Conservation (phyloP, 1,140 invertebrate species). For the Bombus waltoni region DNA sequence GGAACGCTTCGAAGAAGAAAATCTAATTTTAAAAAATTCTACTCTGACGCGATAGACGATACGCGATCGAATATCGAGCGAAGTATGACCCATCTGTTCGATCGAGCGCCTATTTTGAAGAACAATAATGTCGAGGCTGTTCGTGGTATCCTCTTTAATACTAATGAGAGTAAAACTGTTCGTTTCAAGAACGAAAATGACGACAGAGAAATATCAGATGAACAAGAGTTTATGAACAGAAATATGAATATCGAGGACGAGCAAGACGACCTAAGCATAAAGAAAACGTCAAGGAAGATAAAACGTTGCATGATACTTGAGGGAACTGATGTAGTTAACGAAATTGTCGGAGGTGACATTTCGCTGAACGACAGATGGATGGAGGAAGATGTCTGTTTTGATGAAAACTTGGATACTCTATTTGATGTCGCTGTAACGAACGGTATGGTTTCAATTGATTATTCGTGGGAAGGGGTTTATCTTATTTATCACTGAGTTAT, state of each 20-base stretch:
- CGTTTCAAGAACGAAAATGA: slow-evolving; percentile 71
- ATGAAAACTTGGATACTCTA: too few species aligned
- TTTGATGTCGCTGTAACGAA: slow-evolving; percentile 31
- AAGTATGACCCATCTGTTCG: slow-evolving; percentile 68
- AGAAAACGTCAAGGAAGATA: too few species aligned
- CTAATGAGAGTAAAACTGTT: slow-evolving; percentile 70
- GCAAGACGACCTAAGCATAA: neutral
- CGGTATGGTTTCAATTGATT: slow-evolving; percentile 9
- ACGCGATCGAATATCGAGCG: slow-evolving; percentile 60
- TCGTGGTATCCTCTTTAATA: neutral
- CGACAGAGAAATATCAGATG: neutral
- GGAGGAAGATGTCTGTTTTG: neutral
- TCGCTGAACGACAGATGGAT: neutral
- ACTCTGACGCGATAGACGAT: neutral
- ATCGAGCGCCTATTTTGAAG: slow-evolving; percentile 64
- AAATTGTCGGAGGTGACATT: neutral
- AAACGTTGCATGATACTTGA: neutral
- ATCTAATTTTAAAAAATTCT: slow-evolving; percentile 5
- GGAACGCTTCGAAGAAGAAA: neutral
- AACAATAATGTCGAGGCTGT: slow-evolving; percentile 48
- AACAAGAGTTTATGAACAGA: too few species aligned
- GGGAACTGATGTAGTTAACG: neutral
- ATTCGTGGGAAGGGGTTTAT: neutral
- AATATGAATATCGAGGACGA: neutral
- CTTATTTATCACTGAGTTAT: neutral